A percentile compares a stretch with the other conserved stretches of the same genome.
These are phyloP conservation scores for Drosophila meridiana DNA, from an alignment of 2,888 invertebrate genomes.

Conservation along the genomic window DNA sequence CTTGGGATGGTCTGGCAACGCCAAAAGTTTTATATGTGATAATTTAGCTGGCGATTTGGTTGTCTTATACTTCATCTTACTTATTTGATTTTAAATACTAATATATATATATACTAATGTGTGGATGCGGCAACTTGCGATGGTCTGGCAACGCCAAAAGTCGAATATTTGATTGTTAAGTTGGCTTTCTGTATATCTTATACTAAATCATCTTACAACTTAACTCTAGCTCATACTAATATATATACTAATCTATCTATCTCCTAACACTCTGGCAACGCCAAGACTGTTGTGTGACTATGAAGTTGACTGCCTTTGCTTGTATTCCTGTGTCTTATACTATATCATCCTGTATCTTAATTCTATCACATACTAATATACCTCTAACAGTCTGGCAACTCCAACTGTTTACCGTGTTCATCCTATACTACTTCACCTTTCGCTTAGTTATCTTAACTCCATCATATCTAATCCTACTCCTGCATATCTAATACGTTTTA, in stretches of 20 bases:
- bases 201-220: too few relatives aligned
- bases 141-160: too few relatives aligned
- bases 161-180: too few relatives aligned
- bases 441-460: not conserved
- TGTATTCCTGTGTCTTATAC: not conserved
- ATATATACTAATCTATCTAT: not conserved
- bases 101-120: too few relatives aligned
- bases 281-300: not conserved
- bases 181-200: too few relatives aligned
- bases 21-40: too few relatives aligned
- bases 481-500: conserved; percentile 2
- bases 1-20: too few relatives aligned
- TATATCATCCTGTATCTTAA: not conserved
- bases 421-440: not conserved
- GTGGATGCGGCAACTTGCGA: too few relatives aligned
- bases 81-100: too few relatives aligned
- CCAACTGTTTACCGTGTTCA: not conserved
- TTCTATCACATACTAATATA: not conserved
- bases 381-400: conserved; percentile 49
- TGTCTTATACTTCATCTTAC: too few relatives aligned
- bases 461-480: not conserved
- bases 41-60: too few relatives aligned
- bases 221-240: too few relatives aligned
- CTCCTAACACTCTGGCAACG: not conserved
- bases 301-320: conserved; percentile 9